A percentile compares a stretch with the other conserved stretches of the same genome.
Conservation (phyloP, 2,888 invertebrate species). For the Thereva unica region DNA sequence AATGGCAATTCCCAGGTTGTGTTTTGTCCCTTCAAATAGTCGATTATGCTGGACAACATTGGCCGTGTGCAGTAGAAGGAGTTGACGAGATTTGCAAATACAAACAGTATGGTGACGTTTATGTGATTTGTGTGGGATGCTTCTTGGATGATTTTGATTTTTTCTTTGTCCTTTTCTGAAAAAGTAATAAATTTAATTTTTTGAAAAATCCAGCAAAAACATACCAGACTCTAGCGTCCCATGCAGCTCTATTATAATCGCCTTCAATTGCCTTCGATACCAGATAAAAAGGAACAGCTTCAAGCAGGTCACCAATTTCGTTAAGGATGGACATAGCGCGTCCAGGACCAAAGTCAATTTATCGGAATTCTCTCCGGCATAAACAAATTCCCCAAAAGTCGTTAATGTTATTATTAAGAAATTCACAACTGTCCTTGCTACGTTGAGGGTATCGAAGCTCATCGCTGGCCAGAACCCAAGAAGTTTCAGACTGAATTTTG, state of each 20-base stretch:
- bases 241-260: slow-evolving; percentile 5
- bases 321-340: slow-evolving; percentile 36
- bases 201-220: background rate
- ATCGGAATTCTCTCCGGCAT: slow-evolving; percentile 6
- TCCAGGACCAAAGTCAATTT: slow-evolving; percentile 19
- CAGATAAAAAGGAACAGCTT: slow-evolving; percentile 32
- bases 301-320: slow-evolving; percentile 33
- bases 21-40: slow-evolving; percentile 6
- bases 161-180: slow-evolving; percentile 19
- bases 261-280: slow-evolving; percentile 22
- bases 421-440: slow-evolving; percentile 1
- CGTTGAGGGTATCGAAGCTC: background rate
- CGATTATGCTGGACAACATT: slow-evolving; percentile 19
- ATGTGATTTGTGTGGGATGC: slow-evolving; percentile 22
- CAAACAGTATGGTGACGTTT: slow-evolving; percentile 10
- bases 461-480: slow-evolving; percentile 19
- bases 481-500: too few species aligned
- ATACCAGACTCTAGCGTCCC: slow-evolving; percentile 22
- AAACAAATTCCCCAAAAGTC: slow-evolving; percentile 9
- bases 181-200: slow-evolving; percentile 5
- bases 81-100: slow-evolving; percentile 28
- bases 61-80: slow-evolving; percentile 32
- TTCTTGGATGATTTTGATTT: slow-evolving; percentile 9
- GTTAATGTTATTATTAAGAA: background rate
- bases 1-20: slow-evolving; percentile 31